Evolutionary conservation across 2,113 vertebrate species (phyloP).

Genomic region (Cyanoramphus novaezelandiae): DNA sequence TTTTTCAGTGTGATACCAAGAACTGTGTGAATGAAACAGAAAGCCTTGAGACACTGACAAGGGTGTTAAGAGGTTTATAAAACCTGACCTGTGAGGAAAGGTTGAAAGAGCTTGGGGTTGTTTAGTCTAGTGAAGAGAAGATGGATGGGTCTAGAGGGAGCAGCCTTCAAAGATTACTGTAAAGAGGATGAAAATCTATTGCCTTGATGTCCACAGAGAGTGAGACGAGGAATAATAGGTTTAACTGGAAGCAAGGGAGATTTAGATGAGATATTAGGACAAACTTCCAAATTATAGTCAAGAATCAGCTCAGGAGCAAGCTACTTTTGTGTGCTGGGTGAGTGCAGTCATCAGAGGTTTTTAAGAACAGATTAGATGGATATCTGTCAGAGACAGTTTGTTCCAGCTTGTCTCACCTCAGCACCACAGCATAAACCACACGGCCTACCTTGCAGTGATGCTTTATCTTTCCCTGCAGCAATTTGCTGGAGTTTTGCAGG

Average conservation of each 20-base stretch:
- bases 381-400: background rate
- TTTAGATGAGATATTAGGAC: background rate
- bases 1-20: background rate
- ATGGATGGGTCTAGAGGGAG: background rate
- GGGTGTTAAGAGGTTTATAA: background rate
- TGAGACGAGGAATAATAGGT: background rate
- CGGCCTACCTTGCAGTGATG: background rate
- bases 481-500: background rate
- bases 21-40: background rate
- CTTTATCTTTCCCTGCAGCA: background rate
- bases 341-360: background rate
- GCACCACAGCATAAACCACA: background rate
- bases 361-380: background rate
- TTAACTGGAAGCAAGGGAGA: background rate
- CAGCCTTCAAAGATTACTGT: background rate
- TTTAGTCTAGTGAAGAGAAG: constrained; percentile 16
- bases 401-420: background rate
- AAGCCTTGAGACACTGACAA: background rate
- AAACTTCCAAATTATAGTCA: background rate
- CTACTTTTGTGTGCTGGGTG: background rate
- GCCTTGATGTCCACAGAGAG: background rate
- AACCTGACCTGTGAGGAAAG: background rate
- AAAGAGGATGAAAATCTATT: background rate
- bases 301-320: background rate
- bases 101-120: background rate